Evolutionary conservation across 2,888 invertebrate species (phyloP).

Genomic region (Cheilosia vernalis): DNA sequence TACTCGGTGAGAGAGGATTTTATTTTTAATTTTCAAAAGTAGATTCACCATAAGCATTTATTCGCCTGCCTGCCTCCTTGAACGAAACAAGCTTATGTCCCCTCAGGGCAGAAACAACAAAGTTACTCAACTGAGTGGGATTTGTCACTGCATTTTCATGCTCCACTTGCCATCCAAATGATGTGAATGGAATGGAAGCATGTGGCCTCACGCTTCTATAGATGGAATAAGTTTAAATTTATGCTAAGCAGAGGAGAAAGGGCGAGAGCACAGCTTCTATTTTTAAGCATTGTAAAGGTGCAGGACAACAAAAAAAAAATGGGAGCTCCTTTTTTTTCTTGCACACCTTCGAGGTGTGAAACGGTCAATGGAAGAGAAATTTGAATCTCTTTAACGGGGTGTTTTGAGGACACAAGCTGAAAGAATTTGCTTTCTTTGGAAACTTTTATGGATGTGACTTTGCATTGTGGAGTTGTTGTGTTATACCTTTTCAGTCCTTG

Average conservation of each 20-base stretch:
- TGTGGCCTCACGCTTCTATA: conserved; percentile 63
- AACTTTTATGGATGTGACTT: conserved; percentile 39
- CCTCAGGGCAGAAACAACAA: conserved; percentile 63
- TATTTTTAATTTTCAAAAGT: conserved; percentile 72
- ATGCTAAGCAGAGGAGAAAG: conserved; percentile 39
- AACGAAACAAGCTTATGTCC: conserved; percentile 61
- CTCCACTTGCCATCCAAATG: conserved; percentile 74
- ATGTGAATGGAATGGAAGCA: conserved; percentile 54
- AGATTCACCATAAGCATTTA: conserved; percentile 40
- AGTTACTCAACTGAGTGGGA: conserved; percentile 74
- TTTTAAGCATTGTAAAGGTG: conserved; percentile 51
- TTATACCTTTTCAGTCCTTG: conserved; percentile 23
- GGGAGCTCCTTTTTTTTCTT: conserved; percentile 6
- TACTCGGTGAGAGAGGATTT: conserved; percentile 17
- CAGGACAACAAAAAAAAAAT: conserved; percentile 22
- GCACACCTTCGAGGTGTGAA: conserved; percentile 66
- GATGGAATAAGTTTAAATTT: conserved; percentile 71
- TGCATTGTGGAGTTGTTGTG: conserved; percentile 41
- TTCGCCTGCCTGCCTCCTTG: conserved; percentile 28
- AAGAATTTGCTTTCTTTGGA: conserved; percentile 51
- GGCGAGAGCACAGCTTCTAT: conserved; percentile 42
- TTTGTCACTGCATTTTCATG: conserved; percentile 75
- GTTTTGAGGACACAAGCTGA: conserved; percentile 32
- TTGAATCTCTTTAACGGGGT: conserved; percentile 44
- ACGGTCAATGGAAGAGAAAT: conserved; percentile 61